Base-by-base conservation (phyloP, 2,888 invertebrate genomes). In the Subacronicta megacephala region DNA sequence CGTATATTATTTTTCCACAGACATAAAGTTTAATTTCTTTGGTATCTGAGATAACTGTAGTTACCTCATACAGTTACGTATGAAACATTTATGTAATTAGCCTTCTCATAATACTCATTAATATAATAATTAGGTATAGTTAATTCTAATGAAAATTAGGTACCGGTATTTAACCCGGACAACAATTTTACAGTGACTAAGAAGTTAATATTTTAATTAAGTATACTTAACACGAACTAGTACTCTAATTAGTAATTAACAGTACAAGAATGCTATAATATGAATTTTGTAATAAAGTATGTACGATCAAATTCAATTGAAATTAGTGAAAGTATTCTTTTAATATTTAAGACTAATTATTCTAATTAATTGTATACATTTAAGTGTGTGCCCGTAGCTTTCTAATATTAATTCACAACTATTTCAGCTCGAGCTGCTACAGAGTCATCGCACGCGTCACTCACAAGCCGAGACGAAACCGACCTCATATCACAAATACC, bases 401-500 rank as follows among this genome's bases (percentile, higher is more conserved):
- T 38, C 31, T 63, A 49, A 65, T 45, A 23, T 15, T 23, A 15
- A 7, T 18, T 9, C 15, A 37, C 38, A 53, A 46, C 26, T 29
- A 12, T 75, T 76, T 13, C 75, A 87, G 83, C 75, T 18, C 66
- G 74, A 23, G 55, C 70, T 5, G 38, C 66, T 29, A 68, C 74
- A 12, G 76, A 62, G 42, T 72, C 67, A 20, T 64, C 70, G 35
- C 62, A 54, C 51, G 47, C 57, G 2, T 54, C 59, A 18, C 17
- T 46, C 18, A 50, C 60, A 1, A 66, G 52, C 50, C 60, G 65
- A 13, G 87, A 89, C 68, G 88, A 87, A 52, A 80, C 87, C 1
- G 91, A 92, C 62, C 83, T 82, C 65, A 83, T 87, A 72, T 90
- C 93, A 2, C 87, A 89, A 57, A 94, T 94, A 81, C 91, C 92